Evolutionary conservation across 2,113 vertebrate species (phyloP).

Genomic region (Thermophis baileyi): DNA sequence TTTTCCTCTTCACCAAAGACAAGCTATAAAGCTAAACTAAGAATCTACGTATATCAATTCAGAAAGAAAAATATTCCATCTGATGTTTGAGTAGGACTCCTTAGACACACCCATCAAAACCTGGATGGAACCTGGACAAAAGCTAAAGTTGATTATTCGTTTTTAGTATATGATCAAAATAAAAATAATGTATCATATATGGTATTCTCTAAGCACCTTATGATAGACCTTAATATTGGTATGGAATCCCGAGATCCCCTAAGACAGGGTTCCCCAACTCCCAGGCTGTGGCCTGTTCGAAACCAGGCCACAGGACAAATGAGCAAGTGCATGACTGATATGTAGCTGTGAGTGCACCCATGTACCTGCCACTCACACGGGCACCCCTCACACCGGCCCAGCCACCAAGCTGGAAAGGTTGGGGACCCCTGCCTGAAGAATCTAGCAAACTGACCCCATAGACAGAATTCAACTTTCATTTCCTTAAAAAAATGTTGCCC

Average conservation of each 20-base stretch:
- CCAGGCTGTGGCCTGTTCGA: too few species aligned
- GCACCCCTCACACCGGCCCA: too few species aligned
- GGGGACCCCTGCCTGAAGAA: neutral
- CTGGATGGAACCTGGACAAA: neutral
- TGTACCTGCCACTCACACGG: too few species aligned
- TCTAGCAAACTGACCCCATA: neutral
- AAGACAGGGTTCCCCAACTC: too few species aligned
- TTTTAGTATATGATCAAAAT: neutral
- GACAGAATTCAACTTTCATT: neutral
- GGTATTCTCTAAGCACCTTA: neutral
- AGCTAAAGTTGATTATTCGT: neutral
- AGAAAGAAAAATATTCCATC: neutral
- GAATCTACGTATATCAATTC: neutral
- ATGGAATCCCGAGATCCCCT: neutral
- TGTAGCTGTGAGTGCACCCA: too few species aligned
- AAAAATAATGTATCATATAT: neutral
- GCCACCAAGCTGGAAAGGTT: too few species aligned
- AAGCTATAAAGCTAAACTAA: neutral
- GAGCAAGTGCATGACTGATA: too few species aligned
- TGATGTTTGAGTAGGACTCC: neutral
- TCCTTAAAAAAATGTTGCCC: neutral
- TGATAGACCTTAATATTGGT: neutral
- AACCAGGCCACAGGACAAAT: too few species aligned
- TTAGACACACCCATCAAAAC: neutral
- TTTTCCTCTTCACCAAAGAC: neutral